Evolutionary conservation across 2,888 invertebrate genomes (phyloP), one percentile per base, ranked within the genome.

Genomic region (Eupithecia exiguata): DNA sequence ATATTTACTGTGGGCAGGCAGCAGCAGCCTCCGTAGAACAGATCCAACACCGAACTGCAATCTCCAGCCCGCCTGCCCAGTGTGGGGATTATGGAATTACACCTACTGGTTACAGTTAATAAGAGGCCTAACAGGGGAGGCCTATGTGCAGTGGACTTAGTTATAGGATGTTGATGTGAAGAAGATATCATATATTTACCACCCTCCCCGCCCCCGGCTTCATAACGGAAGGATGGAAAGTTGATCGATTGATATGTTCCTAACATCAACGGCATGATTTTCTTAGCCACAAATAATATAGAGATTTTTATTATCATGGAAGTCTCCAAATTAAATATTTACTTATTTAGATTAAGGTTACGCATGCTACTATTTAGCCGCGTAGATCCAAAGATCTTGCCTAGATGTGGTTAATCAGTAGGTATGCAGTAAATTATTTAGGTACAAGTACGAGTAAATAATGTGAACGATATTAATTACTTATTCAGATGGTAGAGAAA

Each of bases 401-500:
- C 6, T 46, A 18, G 18, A 1, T n/a, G 1, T n/a, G 0, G n/a
- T 49, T 9, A n/a, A n/a, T 49, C 49, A n/a, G 49, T 9, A 46
- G 18, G 1, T 46, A 18, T n/a, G n/a, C 58, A 25, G 58, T 58
- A 25, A 5, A 58, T 58, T 14, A 58, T 53, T 53, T 53, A 49
- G 1, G 7, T n/a, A 9, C 9, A 25, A 25, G 12, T 53, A 12
- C 12, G 10, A 0, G 9, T 53, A 53, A 53, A 53, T 63, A 21
- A 66, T 66, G 43, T 36, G 65, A 43, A 69, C 72, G 21, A 14
- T 61, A 53, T 40, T 49, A 40, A 49, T 63, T 73, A 66, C 73
- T 76, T 75, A 72, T 70, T 75, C 70, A 75, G 63, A 58, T 75
- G 72, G 65, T 61, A 25, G 53, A 36, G 49, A 68, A n/a, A 73